Evolutionary conservation across 2,113 vertebrate genomes (phyloP), one percentile per base, ranked within the genome.

Genomic region (Caranx ignobilis): DNA sequence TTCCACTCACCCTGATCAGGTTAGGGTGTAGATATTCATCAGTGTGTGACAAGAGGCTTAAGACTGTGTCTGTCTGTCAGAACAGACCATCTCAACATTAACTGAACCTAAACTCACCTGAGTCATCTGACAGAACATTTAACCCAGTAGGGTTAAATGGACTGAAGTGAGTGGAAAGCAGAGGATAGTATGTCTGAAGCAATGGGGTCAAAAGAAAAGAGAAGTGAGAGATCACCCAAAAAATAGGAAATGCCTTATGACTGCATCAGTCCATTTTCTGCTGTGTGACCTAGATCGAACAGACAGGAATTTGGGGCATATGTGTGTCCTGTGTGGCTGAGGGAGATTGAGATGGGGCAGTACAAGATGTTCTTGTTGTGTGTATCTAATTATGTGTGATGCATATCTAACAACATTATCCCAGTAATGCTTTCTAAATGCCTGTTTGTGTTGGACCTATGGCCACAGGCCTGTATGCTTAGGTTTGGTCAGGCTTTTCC

Each of bases 321-420:
- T 78, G 26, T 83, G 47, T 76, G 47, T 74, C 19, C 64, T 47
- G 32, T 74, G 65, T 62, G 31, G 26, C 48, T 62, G 41, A 26
- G 13, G 77, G 59, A 67, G 63, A 68, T 21, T 48, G 57, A 50
- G 48, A 81, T 64, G 12, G 52, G 60, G 8, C 45, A 61, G 71
- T 15, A 79, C 88, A 75, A 80, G 60, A 79, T 71, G 74, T 85
- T 83, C 12, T 62, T 55, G 63, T 71, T 70, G 18, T 12, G 13
- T 82, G 54, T 73, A 77, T 88, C 47, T 68, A 72, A 74, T 87
- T 87, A 75, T 88, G 47, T 43, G 61, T 79, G 69, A 89, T 81
- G 68, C 68, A 79, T 79, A 71, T 83, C 83, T 71, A 76, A 85
- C 26, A 41, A 68, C 55, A 31, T 86, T 75, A 85, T 35, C 9